A percentile compares a stretch with the other conserved stretches of the same genome.
These are phyloP conservation scores for Hirtodrosophila histrioides DNA, from an alignment of 2,888 invertebrate genomes.

Conservation along the genomic window DNA sequence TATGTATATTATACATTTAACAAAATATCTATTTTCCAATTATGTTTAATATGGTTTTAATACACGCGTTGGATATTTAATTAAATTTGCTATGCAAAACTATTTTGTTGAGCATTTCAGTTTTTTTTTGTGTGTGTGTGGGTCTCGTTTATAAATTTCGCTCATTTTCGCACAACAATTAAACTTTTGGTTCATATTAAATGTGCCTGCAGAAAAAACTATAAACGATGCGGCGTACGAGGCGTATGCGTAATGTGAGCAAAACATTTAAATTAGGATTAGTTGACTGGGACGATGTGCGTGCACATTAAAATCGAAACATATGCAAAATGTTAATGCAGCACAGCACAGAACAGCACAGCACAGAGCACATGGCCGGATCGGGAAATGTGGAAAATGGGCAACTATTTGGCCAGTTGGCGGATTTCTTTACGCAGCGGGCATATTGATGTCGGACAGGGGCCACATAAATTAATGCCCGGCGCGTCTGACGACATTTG, in stretches of 20 bases:
- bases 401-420: conserved; percentile 47
- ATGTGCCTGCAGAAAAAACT: conserved; percentile 3
- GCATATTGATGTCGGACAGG: conserved; percentile 66
- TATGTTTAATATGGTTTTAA: conserved; percentile 64
- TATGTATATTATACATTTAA: conserved; percentile 27
- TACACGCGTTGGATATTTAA: conserved; percentile 49
- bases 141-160: conserved; percentile 19
- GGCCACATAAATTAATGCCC: conserved; percentile 71
- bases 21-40: conserved; percentile 56
- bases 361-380: conserved; percentile 22
- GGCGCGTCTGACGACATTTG: conserved; percentile 60
- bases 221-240: conserved; percentile 7
- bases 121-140: conserved; percentile 3
- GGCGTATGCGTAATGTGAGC: conserved; percentile 38
- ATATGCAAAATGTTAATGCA: conserved; percentile 63
- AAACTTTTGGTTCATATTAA: conserved; percentile 48
- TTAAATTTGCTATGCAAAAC: conserved; percentile 69
- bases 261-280: conserved; percentile 75
- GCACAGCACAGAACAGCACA: too few species aligned
- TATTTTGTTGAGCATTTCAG: conserved; percentile 22
- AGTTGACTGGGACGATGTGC: conserved; percentile 44
- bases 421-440: conserved; percentile 55
- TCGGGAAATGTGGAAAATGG: conserved; percentile 3
- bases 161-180: conserved; percentile 62
- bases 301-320: conserved; percentile 65